Conservation (phyloP, 2,797 vertebrate genomes). For the Harpagifer antarcticus region DNA sequence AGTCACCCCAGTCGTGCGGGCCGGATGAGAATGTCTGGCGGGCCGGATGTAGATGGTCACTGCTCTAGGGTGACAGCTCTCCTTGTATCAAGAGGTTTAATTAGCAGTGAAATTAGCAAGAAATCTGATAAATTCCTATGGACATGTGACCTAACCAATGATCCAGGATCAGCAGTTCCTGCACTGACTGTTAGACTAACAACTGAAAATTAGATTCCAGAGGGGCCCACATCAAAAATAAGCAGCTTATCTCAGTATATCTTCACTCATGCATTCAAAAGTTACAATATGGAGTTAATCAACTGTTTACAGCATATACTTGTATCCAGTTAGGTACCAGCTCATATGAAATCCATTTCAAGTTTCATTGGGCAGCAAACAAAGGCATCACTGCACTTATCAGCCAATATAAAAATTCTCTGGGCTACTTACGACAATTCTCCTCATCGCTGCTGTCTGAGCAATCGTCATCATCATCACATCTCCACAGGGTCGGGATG, state of each 20-base stretch:
- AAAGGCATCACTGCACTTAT: not conserved
- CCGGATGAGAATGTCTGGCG: no score
- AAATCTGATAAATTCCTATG: slow-evolving; percentile 53
- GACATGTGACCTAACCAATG: slow-evolving; percentile 68
- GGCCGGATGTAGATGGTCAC: no score
- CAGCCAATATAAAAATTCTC: not conserved
- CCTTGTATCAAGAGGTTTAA: slow-evolving; percentile 17
- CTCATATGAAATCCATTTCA: not conserved
- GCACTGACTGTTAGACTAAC: slow-evolving; percentile 36
- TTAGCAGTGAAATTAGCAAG: slow-evolving; percentile 18
- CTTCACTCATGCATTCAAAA: slow-evolving; percentile 44
- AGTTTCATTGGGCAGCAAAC: not conserved
- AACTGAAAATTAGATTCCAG: slow-evolving; percentile 48
- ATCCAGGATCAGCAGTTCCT: slow-evolving; percentile 62
- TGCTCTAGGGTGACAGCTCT: slow-evolving; percentile 1
- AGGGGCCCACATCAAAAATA: slow-evolving; percentile 23
- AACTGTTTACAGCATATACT: not conserved
- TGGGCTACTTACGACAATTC: slow-evolving; percentile 93
- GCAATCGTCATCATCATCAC: slow-evolving; percentile 97
- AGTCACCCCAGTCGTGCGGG: no score
- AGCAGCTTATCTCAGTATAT: slow-evolving; percentile 51
- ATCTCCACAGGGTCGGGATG: slow-evolving; percentile 95
- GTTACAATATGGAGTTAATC: slow-evolving; percentile 20
- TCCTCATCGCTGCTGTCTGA: slow-evolving; percentile 97
- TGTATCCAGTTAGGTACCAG: not conserved